Base-by-base conservation (phyloP, 2,113 vertebrate species). In the Varanus salvator region DNA sequence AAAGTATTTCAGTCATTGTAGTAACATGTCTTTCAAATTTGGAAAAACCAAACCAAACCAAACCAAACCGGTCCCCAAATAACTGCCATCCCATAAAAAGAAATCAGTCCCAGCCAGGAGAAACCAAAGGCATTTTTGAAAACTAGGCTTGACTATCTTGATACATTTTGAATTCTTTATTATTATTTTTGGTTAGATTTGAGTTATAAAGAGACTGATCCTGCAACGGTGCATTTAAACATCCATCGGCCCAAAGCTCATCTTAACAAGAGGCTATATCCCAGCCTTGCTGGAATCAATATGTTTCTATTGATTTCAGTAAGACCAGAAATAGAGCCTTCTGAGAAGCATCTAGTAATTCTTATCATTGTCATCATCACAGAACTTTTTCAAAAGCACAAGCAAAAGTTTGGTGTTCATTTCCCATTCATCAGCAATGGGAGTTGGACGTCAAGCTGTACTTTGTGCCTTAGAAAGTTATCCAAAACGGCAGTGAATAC, bases 311-410 rank as follows among this genome's bases (percentile, higher is more conserved):
- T 93, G 91, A 86, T 83, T 93, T 87, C 0, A 0, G 68, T 31
- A 76, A 82, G 90, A 93, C 76, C 38, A 90, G 85, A 34, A 83
- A 91, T 86, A 76, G 52, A 31, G n/a, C 50, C 75, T 85, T 90
- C 75, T 90, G 29, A 87, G 66, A 92, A 89, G 80, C 66, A 72
- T 84, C 89, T 90, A 84, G 84, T 90, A 91, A 93, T 87, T 2
- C 92, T 66, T 12, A 52, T 50, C 57, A 80, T 50, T 44, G 15
- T 84, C 44, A 77, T 80, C 15, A 44, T 0, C 87, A 66, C 52
- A 60, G 89, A 64, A 44, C 68, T 68, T 94, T 87, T 94, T 86
- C 92, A 93, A 89, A 94, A 91, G 94, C 91, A 93, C 91, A 76
- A 71, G 44, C 34, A 64, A 87, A 74, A 91, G 80, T 71, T 21